These are phyloP conservation scores for Myotis vivesi DNA, from an alignment of 2,797 vertebrate genomes.

Conservation along the genomic window DNA sequence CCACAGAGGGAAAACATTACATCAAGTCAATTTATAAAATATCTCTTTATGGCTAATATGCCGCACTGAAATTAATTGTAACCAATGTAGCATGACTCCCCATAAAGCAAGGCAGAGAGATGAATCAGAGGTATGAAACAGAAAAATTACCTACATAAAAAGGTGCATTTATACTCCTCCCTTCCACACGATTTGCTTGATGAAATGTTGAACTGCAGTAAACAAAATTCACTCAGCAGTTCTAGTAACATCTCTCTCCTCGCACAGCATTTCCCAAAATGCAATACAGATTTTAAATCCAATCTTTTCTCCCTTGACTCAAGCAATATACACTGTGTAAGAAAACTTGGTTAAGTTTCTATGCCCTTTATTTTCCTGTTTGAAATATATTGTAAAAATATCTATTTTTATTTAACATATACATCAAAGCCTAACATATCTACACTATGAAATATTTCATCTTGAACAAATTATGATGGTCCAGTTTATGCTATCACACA, in stretches of 20 bases:
- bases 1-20: slow-evolving; percentile 50
- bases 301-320: slow-evolving; percentile 22
- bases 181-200: slow-evolving; percentile 43
- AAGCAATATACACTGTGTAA: not conserved
- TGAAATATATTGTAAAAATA: not conserved
- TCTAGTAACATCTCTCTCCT: slow-evolving; percentile 44
- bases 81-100: slow-evolving; percentile 62
- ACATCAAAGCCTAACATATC: not conserved
- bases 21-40: slow-evolving; percentile 70
- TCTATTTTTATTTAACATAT: slow-evolving; percentile 41
- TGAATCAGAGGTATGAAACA: slow-evolving; percentile 53
- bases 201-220: slow-evolving; percentile 61
- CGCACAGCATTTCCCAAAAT: slow-evolving; percentile 23
- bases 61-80: slow-evolving; percentile 72
- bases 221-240: slow-evolving; percentile 53
- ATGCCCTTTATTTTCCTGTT: slow-evolving; percentile 31
- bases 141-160: slow-evolving; percentile 50
- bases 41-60: slow-evolving; percentile 68
- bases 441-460: slow-evolving; percentile 14
- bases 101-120: slow-evolving; percentile 65
- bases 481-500: not conserved
- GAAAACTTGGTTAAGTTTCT: slow-evolving; percentile 15
- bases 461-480: slow-evolving; percentile 7
- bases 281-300: slow-evolving; percentile 39
- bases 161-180: slow-evolving; percentile 28